Evolutionary conservation across 2,113 vertebrate genomes (phyloP), one percentile per base, ranked within the genome.

Genomic region (Grammomys dolichurus): DNA sequence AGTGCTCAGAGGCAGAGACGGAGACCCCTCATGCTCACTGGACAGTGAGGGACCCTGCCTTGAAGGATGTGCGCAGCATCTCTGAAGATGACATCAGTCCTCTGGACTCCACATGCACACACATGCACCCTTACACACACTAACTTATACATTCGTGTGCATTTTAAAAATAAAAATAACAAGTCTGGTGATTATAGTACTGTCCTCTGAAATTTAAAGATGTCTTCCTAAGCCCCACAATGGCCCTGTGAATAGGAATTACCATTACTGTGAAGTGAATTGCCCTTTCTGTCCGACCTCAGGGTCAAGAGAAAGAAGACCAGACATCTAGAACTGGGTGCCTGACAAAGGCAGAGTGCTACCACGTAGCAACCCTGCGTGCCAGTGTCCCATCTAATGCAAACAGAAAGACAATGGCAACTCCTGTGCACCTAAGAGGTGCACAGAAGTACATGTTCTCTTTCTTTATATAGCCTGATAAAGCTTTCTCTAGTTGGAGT

Each of bases 121-220:
- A 36, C 43, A 48, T 20, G 24, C 60, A 26, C 56, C 36, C 19
- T 12, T 36, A 31, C 26, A 12, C 82, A 67, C 60, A 48, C 16
- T 20, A 46, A 46, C 60, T 67, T 48, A 67, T 20, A n/a, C 20
- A 48, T 22, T 20, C 7, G 43, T 11, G 31, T 26, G 31, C 31
- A 54, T 16, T 69, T 48, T 51, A 24, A 86, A 43, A 65, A 67
- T 20, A 67, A 10, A 48, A 67, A 33, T 67, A 84, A 67, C 43
- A 48, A 8, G 6, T 33, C 28, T 12, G 28, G 17, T 48, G 17
- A 36, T 56, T 12, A 36, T 1, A n/a, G 26, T 24, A 17, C 73
- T 91, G 20, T 51, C 40, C 31, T 86, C 93, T 65, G 76, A 84
- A 91, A 82, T 93, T 36, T 65, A 56, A 63, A 87, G 28, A 54